A percentile compares a stretch with the other conserved stretches of the same genome.
Conservation (phyloP, 2,888 invertebrate species). For the Melinaea menophilus region DNA sequence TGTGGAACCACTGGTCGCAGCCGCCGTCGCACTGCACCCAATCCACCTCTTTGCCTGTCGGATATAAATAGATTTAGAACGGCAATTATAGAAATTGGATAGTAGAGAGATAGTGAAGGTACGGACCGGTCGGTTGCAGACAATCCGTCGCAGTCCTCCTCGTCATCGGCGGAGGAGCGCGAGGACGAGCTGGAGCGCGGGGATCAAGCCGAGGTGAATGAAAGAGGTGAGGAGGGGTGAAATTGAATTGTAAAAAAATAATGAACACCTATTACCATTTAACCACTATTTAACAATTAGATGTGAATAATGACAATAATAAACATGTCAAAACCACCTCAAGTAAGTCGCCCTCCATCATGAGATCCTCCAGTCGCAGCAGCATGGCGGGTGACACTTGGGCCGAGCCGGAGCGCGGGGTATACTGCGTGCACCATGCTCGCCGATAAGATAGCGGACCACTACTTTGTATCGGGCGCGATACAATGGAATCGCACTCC, state of each 20-base stretch:
- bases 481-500: too few relatives aligned
- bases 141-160: slow-evolving; percentile 86
- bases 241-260: too few relatives aligned
- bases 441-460: slow-evolving; percentile 55
- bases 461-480: too few relatives aligned
- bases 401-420: slow-evolving; percentile 52
- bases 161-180: slow-evolving; percentile 62
- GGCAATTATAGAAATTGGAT: not conserved
- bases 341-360: slow-evolving; percentile 94
- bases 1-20: slow-evolving; percentile 98
- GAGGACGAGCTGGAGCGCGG: slow-evolving; percentile 52
- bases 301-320: too few relatives aligned
- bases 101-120: not conserved
- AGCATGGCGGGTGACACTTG: slow-evolving; percentile 51
- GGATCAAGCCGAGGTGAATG: slow-evolving; percentile 25
- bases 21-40: slow-evolving; percentile 99
- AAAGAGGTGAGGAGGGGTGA: slow-evolving; percentile 15
- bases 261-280: too few relatives aligned
- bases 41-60: slow-evolving; percentile 89
- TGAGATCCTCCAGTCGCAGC: slow-evolving; percentile 84
- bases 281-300: too few relatives aligned
- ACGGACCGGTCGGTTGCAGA: slow-evolving; percentile 81
- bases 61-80: not conserved
- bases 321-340: slow-evolving; percentile 69
- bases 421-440: slow-evolving; percentile 86